These are phyloP conservation scores for Mimumesa dahlbomi DNA, from an alignment of 2,888 invertebrate genomes.

Conservation along the genomic window DNA sequence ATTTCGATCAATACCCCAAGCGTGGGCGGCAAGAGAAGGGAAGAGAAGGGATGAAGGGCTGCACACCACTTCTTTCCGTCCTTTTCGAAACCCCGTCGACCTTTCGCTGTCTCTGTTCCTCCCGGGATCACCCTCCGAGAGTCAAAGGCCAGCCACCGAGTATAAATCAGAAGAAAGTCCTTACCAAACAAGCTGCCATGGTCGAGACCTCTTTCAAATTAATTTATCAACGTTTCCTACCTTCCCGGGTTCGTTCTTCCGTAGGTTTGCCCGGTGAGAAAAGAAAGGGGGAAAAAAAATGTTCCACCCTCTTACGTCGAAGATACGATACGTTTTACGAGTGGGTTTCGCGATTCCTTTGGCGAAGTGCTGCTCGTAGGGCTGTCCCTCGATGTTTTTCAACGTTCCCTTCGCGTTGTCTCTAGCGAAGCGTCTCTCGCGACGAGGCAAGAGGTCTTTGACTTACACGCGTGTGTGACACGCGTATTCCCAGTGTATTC, in stretches of 20 bases:
- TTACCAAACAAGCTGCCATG: constrained; percentile 62
- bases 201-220: constrained; percentile 60
- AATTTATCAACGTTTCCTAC: constrained; percentile 62
- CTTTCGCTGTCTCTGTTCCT: constrained; percentile 39
- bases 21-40: constrained; percentile 46
- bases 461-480: background rate
- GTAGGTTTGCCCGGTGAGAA: background rate
- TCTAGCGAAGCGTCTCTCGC: constrained; percentile 8
- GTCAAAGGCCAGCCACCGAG: constrained; percentile 66
- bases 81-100: constrained; percentile 37
- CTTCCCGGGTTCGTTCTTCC: background rate
- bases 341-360: constrained; percentile 3
- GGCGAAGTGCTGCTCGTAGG: constrained; percentile 3
- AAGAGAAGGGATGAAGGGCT: constrained; percentile 50
- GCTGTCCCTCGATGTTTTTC: constrained; percentile 12
- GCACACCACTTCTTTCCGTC: constrained; percentile 55
- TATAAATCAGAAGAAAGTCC: constrained; percentile 66
- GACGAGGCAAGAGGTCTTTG: background rate
- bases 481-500: constrained; percentile 17
- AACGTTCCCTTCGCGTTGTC: background rate
- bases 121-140: constrained; percentile 43
- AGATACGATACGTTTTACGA: background rate
- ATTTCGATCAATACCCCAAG: constrained; percentile 75
- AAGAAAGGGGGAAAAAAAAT: no score
- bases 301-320: background rate